These are phyloP conservation scores for Calvadosia cruxmelitensis DNA, from an alignment of 30 jellyfish, hydroid and myxozoan genomes.

Conservation along the genomic window DNA sequence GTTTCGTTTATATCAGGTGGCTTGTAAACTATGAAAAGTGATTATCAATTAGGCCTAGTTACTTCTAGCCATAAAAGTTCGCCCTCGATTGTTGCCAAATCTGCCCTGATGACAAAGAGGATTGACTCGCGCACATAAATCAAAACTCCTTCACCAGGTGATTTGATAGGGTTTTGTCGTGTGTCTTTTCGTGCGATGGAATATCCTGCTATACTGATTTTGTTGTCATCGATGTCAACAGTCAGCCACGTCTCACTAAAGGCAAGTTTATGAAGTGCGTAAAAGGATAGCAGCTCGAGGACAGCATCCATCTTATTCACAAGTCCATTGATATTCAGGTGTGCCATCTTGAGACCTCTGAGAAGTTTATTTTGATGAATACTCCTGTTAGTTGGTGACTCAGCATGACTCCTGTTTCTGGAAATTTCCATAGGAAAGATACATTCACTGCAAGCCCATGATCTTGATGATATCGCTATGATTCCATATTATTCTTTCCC, in stretches of 20 bases:
- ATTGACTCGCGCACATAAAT: conserved; percentile 17
- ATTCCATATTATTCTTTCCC: no score
- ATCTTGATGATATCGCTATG: no score
- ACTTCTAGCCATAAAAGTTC: conserved; percentile 27
- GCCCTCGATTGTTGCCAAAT: no score
- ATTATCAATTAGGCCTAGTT: conserved; percentile 35
- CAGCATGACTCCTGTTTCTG: no score
- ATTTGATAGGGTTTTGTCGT: conserved; percentile 34
- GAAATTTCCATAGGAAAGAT: no score
- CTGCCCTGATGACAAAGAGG: no score
- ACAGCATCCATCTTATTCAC: conserved; percentile 30
- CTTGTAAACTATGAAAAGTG: conserved; percentile 36
- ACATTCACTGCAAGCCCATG: no score
- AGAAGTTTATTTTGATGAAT: no score
- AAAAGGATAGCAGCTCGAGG: conserved; percentile 17
- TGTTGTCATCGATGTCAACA: conserved; percentile 33
- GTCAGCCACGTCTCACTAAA: conserved; percentile 40
- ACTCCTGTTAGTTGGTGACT: no score
- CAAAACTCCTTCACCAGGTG: conserved; percentile 36
- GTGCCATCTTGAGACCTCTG: conserved; percentile 41
- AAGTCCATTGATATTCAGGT: conserved; percentile 22
- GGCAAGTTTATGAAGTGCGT: conserved; percentile 33
- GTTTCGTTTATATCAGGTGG: conserved; percentile 26
- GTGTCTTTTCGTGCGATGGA: conserved; percentile 41
- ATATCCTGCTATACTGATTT: conserved; percentile 28